Evolutionary conservation across 2,113 vertebrate genomes (phyloP), one percentile per base, ranked within the genome.

Genomic region (Lates calcarifer): DNA sequence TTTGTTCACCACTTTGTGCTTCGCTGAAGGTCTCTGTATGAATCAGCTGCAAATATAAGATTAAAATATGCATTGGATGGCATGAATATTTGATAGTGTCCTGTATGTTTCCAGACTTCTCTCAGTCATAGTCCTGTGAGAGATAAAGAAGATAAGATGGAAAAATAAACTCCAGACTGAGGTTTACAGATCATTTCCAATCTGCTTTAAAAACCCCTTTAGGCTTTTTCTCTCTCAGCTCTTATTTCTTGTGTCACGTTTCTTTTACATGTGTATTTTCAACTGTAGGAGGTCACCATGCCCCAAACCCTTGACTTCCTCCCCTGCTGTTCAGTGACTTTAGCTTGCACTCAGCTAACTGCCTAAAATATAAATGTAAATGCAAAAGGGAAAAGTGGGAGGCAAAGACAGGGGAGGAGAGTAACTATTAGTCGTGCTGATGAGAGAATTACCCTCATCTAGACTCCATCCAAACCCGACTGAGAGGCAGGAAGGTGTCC

Each of bases 371-470:
- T 22, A 51, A 31, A 64, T 51, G 43, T n/a, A 33, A 61, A 63
- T 33, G 41, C 26, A 49, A 41, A 41, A 55, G 47, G 28, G 15
- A 66, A 70, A 28, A 67, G 80, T 81, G 56, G 81, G 57, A 74
- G 81, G 57, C 5, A 49, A 18, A 39, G 65, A 24, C 20, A 2
- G 45, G 37, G 57, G 67, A 53, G n/a, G 69, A 81, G 64, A 60
- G 17, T 10, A 74, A 56, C 60, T 74, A 57, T 56, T 56, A 68
- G 77, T 35, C 9, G 14, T 56, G n/a, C 39, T 77, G 89, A 86
- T 37, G 63, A 74, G 81, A 90, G 37, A 84, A 82, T 86, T 68
- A 71, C 58, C 70, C 80, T 83, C 58, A 62, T 76, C 22, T 1
- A 4, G 35, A 17, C 35, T 61, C 31, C 15, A 24, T 41, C 22